These are phyloP conservation scores for Zelostemma sp. DNA, from an alignment of 1,140 invertebrate species.

Conservation along the genomic window DNA sequence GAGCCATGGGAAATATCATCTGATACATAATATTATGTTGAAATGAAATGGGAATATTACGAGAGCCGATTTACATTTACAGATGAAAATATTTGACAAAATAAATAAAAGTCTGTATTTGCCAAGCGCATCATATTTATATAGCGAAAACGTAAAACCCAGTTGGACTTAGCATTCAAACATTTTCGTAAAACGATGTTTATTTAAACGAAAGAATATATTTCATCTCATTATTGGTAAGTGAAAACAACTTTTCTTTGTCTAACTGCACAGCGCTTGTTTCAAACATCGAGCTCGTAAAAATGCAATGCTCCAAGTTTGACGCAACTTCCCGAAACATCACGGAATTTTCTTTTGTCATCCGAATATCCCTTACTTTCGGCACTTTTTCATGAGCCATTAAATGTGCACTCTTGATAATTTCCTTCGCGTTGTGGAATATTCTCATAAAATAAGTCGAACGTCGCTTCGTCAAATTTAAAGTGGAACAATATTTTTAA, in stretches of 20 bases:
- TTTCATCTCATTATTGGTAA: constrained; percentile 23
- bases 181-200: constrained; percentile 30
- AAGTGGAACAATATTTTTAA: constrained; percentile 15
- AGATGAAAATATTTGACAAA: constrained; percentile 44
- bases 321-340: not conserved
- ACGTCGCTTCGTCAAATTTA: not conserved
- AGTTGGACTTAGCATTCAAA: not conserved
- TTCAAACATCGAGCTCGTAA: not conserved
- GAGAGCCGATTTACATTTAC: constrained; percentile 33
- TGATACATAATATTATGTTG: constrained; percentile 24
- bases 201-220: constrained; percentile 18
- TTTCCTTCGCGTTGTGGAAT: not conserved
- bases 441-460: constrained; percentile 1
- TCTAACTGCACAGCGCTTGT: constrained; percentile 5
- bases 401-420: constrained; percentile 1
- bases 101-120: constrained; percentile 27
- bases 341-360: not conserved
- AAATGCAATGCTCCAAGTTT: not conserved
- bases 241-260: constrained; percentile 18
- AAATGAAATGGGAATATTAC: constrained; percentile 24
- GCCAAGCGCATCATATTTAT: constrained; percentile 23
- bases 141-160: constrained; percentile 18
- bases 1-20: constrained; percentile 30
- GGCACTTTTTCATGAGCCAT: not conserved
- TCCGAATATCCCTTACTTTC: not conserved